Evolutionary conservation across 2,113 vertebrate genomes (phyloP), one percentile per base, ranked within the genome.

Genomic region (Gavia stellata): DNA sequence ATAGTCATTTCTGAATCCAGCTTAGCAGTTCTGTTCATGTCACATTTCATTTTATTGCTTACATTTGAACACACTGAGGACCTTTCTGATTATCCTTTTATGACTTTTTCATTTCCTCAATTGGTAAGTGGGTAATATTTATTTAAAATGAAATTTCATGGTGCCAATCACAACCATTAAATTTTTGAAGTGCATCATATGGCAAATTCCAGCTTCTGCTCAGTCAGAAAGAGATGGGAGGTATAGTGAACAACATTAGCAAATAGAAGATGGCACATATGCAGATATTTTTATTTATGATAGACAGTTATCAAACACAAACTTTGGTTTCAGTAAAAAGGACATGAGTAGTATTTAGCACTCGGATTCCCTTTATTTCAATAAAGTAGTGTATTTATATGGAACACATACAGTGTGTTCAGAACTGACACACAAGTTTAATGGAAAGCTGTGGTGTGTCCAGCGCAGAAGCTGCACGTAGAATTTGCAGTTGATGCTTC

Each of bases 111-210:
- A 55, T 93, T 97, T 96, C 61, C 28, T 93, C 61, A 80, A 15
- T 40, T 94, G 53, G 55, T 79, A 94, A 47, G 10, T 96, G 62
- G 90, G 53, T 78, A 92, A 63, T 91, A 78, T 74, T 97, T 90
- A 91, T 88, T 96, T 94, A 68, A 97, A 97, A 96, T 83, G 25
- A 96, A 88, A 52, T 74, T 94, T 91, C 81, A 36, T 77, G 88
- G 59, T 97, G 70, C 65, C 44, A 93, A 44, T 68, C 28, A 80
- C 75, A 96, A 56, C 5, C 36, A 81, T 75, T 61, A 92, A 47
- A 23, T 50, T 93, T 88, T 59, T 78, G 71, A 87, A 70, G 70
- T 1, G 6, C 49, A 96, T 31, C 58, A 81, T n/a, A 79, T 23
- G 38, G 40, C 67, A 78, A 89, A 90, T 94, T 90, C 55, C 34